These are phyloP conservation scores for Amphimedon queenslandica DNA, from an alignment of 37 sponge, comb jelly and placozoan species.

Conservation along the genomic window DNA sequence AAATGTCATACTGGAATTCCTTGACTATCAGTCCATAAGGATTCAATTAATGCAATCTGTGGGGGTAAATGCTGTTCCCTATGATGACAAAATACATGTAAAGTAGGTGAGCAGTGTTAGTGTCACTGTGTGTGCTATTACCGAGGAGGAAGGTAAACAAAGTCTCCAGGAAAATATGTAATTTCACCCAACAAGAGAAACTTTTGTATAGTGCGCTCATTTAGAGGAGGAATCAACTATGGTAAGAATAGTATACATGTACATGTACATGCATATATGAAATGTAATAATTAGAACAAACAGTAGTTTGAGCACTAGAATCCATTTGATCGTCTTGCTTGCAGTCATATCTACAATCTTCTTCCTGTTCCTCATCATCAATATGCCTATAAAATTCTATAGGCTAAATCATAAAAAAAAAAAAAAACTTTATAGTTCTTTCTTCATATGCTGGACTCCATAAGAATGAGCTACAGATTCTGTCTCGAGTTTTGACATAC, in stretches of 20 bases:
- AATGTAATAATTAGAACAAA: neutral
- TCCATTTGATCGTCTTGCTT: neutral
- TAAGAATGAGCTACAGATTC: slow-evolving; percentile 48
- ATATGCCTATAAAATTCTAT: neutral
- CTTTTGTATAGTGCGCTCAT: no score
- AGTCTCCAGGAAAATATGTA: no score
- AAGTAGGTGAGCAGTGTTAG: no score
- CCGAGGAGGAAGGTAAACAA: no score
- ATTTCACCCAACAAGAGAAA: no score
- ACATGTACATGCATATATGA: slow-evolving; percentile 8
- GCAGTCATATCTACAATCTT: neutral
- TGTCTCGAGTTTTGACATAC: slow-evolving; percentile 49
- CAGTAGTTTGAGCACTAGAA: no score
- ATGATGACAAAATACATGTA: no score
- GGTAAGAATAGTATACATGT: neutral
- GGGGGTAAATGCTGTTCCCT: slow-evolving; percentile 3
- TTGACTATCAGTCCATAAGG: slow-evolving; percentile 49
- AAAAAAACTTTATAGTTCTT: slow-evolving; percentile 13
- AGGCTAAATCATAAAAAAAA: neutral
- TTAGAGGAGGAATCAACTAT: neutral
- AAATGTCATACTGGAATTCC: slow-evolving; percentile 28
- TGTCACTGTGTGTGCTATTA: no score
- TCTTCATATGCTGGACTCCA: slow-evolving; percentile 58
- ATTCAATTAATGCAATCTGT: slow-evolving; percentile 76
- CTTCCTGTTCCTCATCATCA: slow-evolving; percentile 5